Percentiles rank a stretch among this genome's conserved stretches.
These are phyloP conservation scores for Sinella curviseta DNA, from an alignment of 1,140 invertebrate genomes.

Conservation along the genomic window DNA sequence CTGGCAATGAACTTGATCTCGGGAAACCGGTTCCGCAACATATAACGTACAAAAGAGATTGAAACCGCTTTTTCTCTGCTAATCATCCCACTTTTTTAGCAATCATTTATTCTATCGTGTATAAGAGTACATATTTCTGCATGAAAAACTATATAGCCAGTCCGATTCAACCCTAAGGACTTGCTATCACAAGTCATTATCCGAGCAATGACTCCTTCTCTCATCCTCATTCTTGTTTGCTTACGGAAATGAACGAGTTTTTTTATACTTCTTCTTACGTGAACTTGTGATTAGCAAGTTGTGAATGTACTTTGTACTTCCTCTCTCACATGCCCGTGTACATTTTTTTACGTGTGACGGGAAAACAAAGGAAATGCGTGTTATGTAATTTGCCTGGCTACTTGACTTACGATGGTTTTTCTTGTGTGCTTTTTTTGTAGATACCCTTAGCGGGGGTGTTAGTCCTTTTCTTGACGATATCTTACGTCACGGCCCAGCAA, in stretches of 20 bases:
- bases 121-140: no score
- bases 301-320: conserved; percentile 10
- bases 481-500: conserved; percentile 33
- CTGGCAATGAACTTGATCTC: conserved; percentile 45
- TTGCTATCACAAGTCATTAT: conserved; percentile 39
- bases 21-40: conserved; percentile 44
- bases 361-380: background rate
- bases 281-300: conserved; percentile 7
- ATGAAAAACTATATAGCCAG: conserved; percentile 19
- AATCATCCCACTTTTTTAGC: conserved; percentile 22
- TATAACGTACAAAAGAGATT: background rate
- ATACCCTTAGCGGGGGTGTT: conserved; percentile 22
- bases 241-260: conserved; percentile 22
- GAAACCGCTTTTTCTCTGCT: background rate
- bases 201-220: conserved; percentile 41
- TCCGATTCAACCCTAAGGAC: background rate
- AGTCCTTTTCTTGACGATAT: conserved; percentile 23
- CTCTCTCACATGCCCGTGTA: background rate
- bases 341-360: background rate
- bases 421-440: background rate
- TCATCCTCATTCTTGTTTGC: background rate
- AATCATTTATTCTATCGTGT: background rate
- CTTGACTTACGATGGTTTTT: background rate
- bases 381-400: conserved; percentile 18
- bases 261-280: background rate